Base-by-base conservation (phyloP, 2,797 vertebrate species). In the Myripristis murdjan region DNA sequence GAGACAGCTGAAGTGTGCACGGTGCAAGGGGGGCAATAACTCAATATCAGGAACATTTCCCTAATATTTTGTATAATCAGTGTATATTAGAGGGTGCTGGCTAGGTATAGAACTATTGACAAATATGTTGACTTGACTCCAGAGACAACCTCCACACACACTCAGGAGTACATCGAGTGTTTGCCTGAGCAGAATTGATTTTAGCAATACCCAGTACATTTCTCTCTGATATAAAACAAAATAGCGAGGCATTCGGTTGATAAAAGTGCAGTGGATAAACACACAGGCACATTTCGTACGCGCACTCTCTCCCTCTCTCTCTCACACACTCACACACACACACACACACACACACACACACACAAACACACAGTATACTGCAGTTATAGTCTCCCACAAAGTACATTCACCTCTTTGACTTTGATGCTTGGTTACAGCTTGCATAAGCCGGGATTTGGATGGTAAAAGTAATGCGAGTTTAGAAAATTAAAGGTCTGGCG, bases 401-500 rank as follows among this genome's bases (percentile, higher is more conserved):
- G 18, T 14, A 24, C 8, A 18, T 23, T 33, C 44, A 28, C 18
- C 41, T 56, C 5, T 23, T 24, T 64, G 62, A 62, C 49, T 60
- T 66, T 48, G n/a, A 24, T 12, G 15, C 41, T 6, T 6, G 16
- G 1, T 37, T 53, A 5, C 8, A 5, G 5, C n/a, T 46, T 57
- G n/a, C 52, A 14, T 26, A 2, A 49, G 20, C 3, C 28, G 11
- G 24, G 6, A 22, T 44, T 44, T 48, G 24, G 47, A 65, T 44
- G n/a, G 37, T 33, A 48, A 57, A 37, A 62, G 18, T 48, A 26
- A 37, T 35, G 1, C 7, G 23, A 22, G 15, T 47, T 62, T 2
- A 28, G 31, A 52, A 69, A 66, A 73, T 18, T 1, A 18, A 41
- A 39, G 31, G 53, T 68, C 43, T 53, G 53, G 16, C 23, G 65